These are phyloP conservation scores for Pseudomyrmex gracilis DNA, from an alignment of 1,140 invertebrate genomes.

Conservation along the genomic window DNA sequence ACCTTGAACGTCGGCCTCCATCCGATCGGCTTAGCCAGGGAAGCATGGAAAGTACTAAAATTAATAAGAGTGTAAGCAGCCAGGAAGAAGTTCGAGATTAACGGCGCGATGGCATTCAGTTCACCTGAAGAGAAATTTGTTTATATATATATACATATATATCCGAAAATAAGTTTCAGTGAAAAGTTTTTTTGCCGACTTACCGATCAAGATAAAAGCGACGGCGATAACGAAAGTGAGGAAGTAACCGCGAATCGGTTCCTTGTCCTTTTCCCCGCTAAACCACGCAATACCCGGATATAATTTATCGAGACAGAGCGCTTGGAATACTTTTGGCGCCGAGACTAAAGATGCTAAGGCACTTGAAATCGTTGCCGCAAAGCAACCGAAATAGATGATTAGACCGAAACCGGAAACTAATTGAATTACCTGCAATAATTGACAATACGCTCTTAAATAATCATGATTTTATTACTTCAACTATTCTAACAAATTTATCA, in stretches of 20 bases:
- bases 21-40: conserved; percentile 93
- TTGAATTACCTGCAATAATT: conserved; percentile 92
- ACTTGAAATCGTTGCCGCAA: conserved; percentile 97
- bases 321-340: conserved; percentile 97
- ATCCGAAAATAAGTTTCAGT: neutral
- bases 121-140: conserved; percentile 88
- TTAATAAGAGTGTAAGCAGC: conserved; percentile 99
- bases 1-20: conserved; percentile 96
- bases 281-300: conserved; percentile 98
- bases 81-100: conserved; percentile 99
- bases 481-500: neutral
- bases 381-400: conserved; percentile 98
- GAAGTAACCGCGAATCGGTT: conserved; percentile 96
- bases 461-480: neutral
- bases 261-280: conserved; percentile 96
- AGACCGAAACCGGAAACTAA: conserved; percentile 95
- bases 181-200: conserved; percentile 70
- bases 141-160: neutral
- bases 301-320: conserved; percentile 97
- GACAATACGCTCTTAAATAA: neutral
- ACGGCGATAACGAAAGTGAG: conserved; percentile 96
- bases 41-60: conserved; percentile 98
- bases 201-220: conserved; percentile 95
- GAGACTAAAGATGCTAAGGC: conserved; percentile 98
- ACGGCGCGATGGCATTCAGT: conserved; percentile 96